These are phyloP conservation scores for Aurelia aurita DNA, from an alignment of 30 jellyfish, hydroid and myxozoan species.

Conservation along the genomic window DNA sequence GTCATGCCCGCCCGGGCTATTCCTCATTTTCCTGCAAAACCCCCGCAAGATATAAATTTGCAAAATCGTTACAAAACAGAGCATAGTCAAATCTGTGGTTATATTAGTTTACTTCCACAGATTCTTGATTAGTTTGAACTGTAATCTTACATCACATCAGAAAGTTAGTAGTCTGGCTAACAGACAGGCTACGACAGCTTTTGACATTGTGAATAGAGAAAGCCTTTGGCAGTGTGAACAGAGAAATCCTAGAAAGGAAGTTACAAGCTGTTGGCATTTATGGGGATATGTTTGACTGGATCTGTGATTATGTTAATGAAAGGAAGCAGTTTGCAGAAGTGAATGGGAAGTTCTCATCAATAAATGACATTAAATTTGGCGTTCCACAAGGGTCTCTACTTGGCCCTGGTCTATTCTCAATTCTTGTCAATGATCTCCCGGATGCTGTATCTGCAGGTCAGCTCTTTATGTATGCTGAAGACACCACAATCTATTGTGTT, in stretches of 20 bases:
- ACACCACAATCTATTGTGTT: neutral
- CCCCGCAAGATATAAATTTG: no score
- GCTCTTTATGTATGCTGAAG: slow-evolving; percentile 35
- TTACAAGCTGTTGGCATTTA: slow-evolving; percentile 17
- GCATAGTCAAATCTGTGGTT: no score
- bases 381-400: slow-evolving; percentile 50
- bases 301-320: slow-evolving; percentile 20
- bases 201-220: slow-evolving; percentile 23
- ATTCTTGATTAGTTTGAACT: no score
- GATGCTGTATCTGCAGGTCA: slow-evolving; percentile 18
- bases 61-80: no score
- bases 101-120: no score
- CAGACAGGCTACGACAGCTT: slow-evolving; percentile 50
- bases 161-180: no score
- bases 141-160: no score
- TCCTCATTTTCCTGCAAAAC: no score
- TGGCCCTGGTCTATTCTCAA: no score
- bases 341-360: slow-evolving; percentile 27
- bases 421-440: slow-evolving; percentile 50
- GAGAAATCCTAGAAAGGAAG: neutral
- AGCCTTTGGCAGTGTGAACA: no score
- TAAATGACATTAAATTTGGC: slow-evolving; percentile 18
- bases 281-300: neutral
- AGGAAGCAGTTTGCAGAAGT: slow-evolving; percentile 37
- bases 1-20: no score